Base-by-base conservation (phyloP, 2,888 invertebrate species). In the Agrotis exclamationis region DNA sequence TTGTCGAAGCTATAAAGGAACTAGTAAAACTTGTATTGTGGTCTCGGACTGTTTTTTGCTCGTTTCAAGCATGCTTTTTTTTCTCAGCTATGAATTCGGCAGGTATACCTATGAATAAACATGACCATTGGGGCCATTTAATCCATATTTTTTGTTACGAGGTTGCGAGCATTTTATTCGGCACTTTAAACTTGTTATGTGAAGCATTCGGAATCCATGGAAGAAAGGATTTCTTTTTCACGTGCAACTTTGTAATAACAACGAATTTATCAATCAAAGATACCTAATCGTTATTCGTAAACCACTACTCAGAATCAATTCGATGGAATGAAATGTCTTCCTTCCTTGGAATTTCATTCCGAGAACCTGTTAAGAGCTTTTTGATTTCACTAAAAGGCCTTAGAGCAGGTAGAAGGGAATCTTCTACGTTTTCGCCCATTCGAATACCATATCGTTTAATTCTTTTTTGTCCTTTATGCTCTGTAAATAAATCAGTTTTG, bases 21-120 rank as follows among this genome's bases (percentile, higher is more conserved):
- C 92, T 92, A 93, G 93, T 91, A 91, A 91, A 92, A 93, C 93
- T 92, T 88, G 92, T 90, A 90, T 88, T 88, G 86, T 90, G 89
- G 86, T 91, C 86, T 89, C 82, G 76, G 84, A 88, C 89, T 86
- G 74, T 89, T 89, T 92, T 91, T 92, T 89, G 83, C 82, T 86
- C 73, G 78, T 85, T 84, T 83, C 58, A 69, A 81, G 74, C 73
- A 84, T 84, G 85, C 70, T 79, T 79, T 87, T 83, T 83, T 84
- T 74, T 80, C 74, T 74, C 57, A 64, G 72, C 80, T 81, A 84
- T 85, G 80, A 85, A 85, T 87, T 86, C 68, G 79, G 77, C 82
- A 77, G 75, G 74, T 79, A 83, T 76, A n/a, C n/a, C n/a, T n/a
- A 85, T 74, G 80, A 83, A 86, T 85, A 82, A 84, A 85, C 79